A percentile compares a stretch with the other conserved stretches of the same genome.
Evolutionary conservation across 1,140 invertebrate genomes (phyloP).

Genomic region (Hestina assimilis): DNA sequence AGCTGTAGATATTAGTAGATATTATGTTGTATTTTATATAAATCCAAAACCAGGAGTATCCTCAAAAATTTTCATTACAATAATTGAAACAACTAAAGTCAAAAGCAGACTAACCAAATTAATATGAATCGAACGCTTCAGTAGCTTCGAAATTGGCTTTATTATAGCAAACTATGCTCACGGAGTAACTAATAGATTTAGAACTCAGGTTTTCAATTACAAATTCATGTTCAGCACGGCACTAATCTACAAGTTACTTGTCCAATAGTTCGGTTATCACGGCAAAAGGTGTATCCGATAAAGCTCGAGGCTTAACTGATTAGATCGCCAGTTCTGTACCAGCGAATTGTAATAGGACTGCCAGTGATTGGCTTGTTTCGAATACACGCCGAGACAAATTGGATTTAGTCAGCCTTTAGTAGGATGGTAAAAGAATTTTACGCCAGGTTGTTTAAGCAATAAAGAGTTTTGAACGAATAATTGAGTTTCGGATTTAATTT

Average conservation of each 20-base stretch:
- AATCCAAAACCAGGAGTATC: too few relatives aligned
- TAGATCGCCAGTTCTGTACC: slow-evolving; percentile 46
- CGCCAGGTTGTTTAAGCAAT: slow-evolving; percentile 18
- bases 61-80: not conserved
- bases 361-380: slow-evolving; percentile 61
- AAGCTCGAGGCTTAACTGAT: slow-evolving; percentile 50
- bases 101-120: too few relatives aligned
- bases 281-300: slow-evolving; percentile 55
- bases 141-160: slow-evolving; percentile 6
- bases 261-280: slow-evolving; percentile 47
- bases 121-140: not conserved
- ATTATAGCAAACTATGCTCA: slow-evolving; percentile 2
- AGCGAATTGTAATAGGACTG: slow-evolving; percentile 47
- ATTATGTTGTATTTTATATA: too few relatives aligned
- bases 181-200: slow-evolving; percentile 3
- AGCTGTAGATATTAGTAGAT: too few relatives aligned
- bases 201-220: slow-evolving; percentile 23
- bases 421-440: slow-evolving; percentile 34
- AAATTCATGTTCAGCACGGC: slow-evolving; percentile 15
- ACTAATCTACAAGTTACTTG: slow-evolving; percentile 28
- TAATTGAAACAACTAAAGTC: too few relatives aligned
- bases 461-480: slow-evolving; percentile 1
- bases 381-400: slow-evolving; percentile 59
- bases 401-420: slow-evolving; percentile 53
- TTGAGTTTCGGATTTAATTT: slow-evolving; percentile 1